phyloP scores from a whole-genome alignment of 2,113 vertebrate species.

The Craseonycteris thonglongyai region DNA sequence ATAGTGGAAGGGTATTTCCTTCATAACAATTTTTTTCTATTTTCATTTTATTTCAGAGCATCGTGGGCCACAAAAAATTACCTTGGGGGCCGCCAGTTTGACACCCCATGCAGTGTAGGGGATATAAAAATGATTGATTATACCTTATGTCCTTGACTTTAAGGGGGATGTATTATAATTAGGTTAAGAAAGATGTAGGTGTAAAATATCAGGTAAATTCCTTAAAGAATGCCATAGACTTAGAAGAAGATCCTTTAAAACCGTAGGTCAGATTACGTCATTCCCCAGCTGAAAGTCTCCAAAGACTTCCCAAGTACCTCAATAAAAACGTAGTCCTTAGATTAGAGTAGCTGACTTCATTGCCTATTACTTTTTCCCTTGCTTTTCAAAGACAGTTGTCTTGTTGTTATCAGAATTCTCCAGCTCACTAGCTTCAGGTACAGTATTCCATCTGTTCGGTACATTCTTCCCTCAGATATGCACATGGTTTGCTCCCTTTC shows the following conservation, averaged over 20 bases:
- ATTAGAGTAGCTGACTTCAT: not conserved
- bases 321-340: not conserved
- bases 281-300: not conserved
- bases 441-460: not conserved
- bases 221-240: not conserved
- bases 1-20: too few relatives aligned
- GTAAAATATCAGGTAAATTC: not conserved
- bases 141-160: not conserved
- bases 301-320: not conserved
- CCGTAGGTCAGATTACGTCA: not conserved
- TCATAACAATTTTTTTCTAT: too few relatives aligned
- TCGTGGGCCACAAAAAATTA: too few relatives aligned
- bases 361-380: not conserved
- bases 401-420: not conserved
- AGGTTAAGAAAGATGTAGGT: not conserved
- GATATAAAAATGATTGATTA: slow-evolving; percentile 2
- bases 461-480: not conserved
- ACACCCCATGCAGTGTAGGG: too few relatives aligned
- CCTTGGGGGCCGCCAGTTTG: too few relatives aligned
- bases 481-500: not conserved
- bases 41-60: too few relatives aligned
- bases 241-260: not conserved
- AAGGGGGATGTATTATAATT: not conserved
- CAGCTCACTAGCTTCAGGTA: not conserved
- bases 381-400: not conserved